phyloP scores from a whole-genome alignment of 2,797 vertebrate species.

The Sebastes nivosus region DNA sequence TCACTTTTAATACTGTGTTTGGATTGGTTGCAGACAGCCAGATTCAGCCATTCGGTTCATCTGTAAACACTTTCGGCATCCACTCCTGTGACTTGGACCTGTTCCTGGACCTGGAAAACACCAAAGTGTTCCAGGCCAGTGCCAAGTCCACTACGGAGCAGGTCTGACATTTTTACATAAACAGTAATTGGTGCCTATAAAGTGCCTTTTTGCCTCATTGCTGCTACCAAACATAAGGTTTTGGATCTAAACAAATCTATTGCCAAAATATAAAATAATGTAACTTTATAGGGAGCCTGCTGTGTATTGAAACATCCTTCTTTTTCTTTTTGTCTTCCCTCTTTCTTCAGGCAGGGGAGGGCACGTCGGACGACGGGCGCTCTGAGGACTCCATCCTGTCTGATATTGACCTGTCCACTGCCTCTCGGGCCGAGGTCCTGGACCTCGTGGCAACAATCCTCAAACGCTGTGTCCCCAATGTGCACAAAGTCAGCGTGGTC shows the following conservation, averaged over 20 bases:
- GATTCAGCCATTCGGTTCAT: constrained; percentile 90
- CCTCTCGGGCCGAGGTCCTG: constrained; percentile 79
- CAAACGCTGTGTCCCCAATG: constrained; percentile 90
- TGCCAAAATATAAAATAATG: background rate
- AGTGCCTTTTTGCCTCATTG: background rate
- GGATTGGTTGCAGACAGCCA: constrained; percentile 82
- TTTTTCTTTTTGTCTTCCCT: background rate
- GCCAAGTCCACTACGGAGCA: constrained; percentile 72
- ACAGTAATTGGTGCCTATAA: background rate
- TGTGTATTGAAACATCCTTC: background rate
- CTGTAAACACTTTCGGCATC: constrained; percentile 90
- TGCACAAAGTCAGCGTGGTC: constrained; percentile 88
- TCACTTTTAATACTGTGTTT: background rate
- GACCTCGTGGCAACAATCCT: constrained; percentile 89
- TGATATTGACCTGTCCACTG: constrained; percentile 82
- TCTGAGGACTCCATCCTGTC: constrained; percentile 88
- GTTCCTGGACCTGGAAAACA: constrained; percentile 89
- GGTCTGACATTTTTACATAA: constrained; percentile 39
- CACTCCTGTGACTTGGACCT: constrained; percentile 93
- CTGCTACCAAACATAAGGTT: background rate
- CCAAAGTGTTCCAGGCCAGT: constrained; percentile 83
- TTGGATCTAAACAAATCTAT: background rate
- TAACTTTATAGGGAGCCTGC: background rate
- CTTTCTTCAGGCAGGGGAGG: constrained; percentile 67
- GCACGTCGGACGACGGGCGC: constrained; percentile 70